Percentiles rank a stretch among this genome's conserved stretches.
phyloP scores from a whole-genome alignment of 2,797 vertebrate species.

The Hybognathus amarus region DNA sequence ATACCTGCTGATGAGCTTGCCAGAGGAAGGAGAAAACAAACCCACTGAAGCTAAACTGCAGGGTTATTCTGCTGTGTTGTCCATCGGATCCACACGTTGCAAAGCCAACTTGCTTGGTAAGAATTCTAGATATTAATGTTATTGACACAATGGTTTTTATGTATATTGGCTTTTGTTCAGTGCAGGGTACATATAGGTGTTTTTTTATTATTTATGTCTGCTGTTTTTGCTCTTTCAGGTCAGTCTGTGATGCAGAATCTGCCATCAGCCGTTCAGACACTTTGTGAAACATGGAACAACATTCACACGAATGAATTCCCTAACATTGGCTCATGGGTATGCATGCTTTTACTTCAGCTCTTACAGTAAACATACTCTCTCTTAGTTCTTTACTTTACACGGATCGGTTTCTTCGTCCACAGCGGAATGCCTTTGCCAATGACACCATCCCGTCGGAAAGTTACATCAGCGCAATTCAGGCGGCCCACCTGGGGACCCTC shows the following conservation, averaged over 20 bases:
- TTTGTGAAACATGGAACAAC: constrained; percentile 95
- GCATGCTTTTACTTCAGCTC: constrained; percentile 53
- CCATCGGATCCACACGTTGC: constrained; percentile 91
- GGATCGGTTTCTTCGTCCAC: constrained; percentile 33
- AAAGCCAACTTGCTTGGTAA: constrained; percentile 94
- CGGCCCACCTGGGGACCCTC: constrained; percentile 92
- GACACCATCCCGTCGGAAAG: constrained; percentile 97
- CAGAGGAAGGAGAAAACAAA: constrained; percentile 89
- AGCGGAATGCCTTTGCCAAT: constrained; percentile 98
- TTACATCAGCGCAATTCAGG: constrained; percentile 98
- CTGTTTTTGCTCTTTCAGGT: constrained; percentile 73
- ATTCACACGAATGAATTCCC: constrained; percentile 97
- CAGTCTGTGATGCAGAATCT: constrained; percentile 91
- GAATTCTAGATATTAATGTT: not conserved
- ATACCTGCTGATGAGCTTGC: constrained; percentile 92
- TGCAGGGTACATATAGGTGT: constrained; percentile 5
- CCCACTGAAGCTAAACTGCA: constrained; percentile 87
- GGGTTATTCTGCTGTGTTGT: constrained; percentile 92
- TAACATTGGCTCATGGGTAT: constrained; percentile 97
- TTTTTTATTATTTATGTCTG: not conserved
- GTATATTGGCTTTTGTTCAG: not conserved
- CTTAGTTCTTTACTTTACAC: not conserved
- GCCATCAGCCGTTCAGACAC: constrained; percentile 88
- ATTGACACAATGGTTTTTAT: not conserved
- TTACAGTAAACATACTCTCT: not conserved